These are phyloP conservation scores for Heliocidaris erythrogramma DNA, from an alignment of 35 echinoderm and acorn worm genomes.

Conservation along the genomic window DNA sequence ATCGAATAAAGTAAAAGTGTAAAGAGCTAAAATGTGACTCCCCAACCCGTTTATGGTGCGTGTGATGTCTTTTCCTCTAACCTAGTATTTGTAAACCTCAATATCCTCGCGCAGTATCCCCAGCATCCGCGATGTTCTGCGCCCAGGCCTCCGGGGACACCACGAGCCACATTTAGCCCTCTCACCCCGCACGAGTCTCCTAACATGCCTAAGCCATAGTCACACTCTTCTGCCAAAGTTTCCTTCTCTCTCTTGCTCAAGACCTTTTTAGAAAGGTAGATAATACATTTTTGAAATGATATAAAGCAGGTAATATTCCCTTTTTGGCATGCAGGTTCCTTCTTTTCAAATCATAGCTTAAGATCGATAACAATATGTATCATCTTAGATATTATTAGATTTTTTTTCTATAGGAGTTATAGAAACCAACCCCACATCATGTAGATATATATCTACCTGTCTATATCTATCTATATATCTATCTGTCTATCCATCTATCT, in stretches of 20 bases:
- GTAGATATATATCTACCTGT: not conserved
- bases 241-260: not conserved
- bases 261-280: not conserved
- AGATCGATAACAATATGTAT: not conserved
- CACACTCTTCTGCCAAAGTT: not conserved
- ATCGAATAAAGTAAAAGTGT: not conserved
- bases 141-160: not conserved
- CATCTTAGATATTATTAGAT: not conserved
- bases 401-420: not conserved
- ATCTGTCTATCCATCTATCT: no score
- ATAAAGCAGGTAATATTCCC: not conserved
- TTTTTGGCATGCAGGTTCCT: not conserved
- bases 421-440: not conserved
- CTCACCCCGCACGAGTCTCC: not conserved
- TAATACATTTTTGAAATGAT: not conserved
- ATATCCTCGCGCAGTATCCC: not conserved
- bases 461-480: no score
- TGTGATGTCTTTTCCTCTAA: not conserved
- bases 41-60: not conserved
- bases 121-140: constrained; percentile 7
- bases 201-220: not conserved
- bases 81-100: not conserved
- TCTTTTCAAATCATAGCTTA: not conserved
- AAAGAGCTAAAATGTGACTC: not conserved
- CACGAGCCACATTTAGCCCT: not conserved